A percentile compares a stretch with the other conserved stretches of the same genome.
These are phyloP conservation scores for Caenorhabditis latens DNA, from an alignment of 1,140 invertebrate species.

Conservation along the genomic window DNA sequence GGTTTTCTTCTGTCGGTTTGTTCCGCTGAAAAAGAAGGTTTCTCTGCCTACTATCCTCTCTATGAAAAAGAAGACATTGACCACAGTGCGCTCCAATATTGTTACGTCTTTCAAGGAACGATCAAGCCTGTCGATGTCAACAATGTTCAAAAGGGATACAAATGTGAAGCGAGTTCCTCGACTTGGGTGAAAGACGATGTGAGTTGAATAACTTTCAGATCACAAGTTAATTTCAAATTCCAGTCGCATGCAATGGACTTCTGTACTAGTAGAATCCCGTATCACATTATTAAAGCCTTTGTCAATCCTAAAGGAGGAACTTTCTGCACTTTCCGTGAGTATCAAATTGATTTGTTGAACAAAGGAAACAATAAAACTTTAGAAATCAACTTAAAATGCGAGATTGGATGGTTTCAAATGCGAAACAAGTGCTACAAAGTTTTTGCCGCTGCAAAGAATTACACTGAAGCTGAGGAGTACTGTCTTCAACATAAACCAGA, in stretches of 20 bases:
- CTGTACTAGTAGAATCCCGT: neutral
- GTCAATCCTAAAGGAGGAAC: neutral
- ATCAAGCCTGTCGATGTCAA: neutral
- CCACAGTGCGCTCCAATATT: neutral
- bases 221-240: neutral
- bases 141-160: neutral
- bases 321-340: constrained; percentile 16
- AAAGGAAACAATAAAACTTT: neutral
- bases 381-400: constrained; percentile 12
- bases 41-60: too few relatives aligned
- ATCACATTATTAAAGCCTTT: neutral
- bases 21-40: neutral
- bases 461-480: neutral
- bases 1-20: neutral
- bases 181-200: neutral
- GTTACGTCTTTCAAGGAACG: neutral
- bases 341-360: neutral
- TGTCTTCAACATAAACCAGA: neutral
- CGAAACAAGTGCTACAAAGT: neutral
- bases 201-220: neutral
- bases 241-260: neutral
- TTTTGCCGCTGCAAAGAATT: neutral
- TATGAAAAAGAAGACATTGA: neutral
- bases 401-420: neutral
- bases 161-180: neutral